These are phyloP conservation scores for Callocephalon fimbriatum DNA, from an alignment of 2,113 vertebrate species.

Conservation along the genomic window DNA sequence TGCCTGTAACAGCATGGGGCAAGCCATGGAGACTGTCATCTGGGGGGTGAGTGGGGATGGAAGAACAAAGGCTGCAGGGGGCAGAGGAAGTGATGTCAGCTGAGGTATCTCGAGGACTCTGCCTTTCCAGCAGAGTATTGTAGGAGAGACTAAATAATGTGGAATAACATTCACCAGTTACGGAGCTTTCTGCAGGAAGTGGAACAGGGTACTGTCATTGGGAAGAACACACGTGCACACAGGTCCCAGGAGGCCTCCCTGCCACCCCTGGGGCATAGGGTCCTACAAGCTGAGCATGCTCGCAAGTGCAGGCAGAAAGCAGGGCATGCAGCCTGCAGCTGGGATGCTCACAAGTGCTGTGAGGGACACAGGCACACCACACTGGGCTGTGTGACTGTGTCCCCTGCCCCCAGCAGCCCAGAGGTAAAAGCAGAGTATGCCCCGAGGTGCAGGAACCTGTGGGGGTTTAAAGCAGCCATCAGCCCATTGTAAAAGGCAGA, in stretches of 20 bases:
- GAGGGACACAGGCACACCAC: not conserved
- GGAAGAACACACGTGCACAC: not conserved
- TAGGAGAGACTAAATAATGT: not conserved
- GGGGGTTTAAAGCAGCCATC: not conserved
- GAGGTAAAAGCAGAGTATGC: not conserved
- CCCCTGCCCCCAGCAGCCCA: not conserved
- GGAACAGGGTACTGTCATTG: fast-evolving
- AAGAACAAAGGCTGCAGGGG: not conserved
- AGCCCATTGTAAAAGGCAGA: not conserved
- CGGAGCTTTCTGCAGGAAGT: not conserved
- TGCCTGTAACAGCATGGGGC: not conserved
- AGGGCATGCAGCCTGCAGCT: not conserved
- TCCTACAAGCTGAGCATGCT: not conserved
- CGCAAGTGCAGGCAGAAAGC: fast-evolving
- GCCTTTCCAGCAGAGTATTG: not conserved
- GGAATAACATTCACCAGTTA: not conserved
- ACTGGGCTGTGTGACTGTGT: fast-evolving
- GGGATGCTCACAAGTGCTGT: not conserved
- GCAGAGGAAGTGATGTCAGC: not conserved
- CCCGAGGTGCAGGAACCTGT: not conserved
- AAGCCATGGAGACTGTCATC: not conserved
- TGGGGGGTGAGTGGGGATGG: fast-evolving
- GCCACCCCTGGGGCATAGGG: not conserved
- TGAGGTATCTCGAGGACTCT: not conserved
- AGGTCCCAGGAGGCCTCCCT: not conserved